phyloP scores from a whole-genome alignment of 2,113 vertebrate species.

The Setophaga coronata region DNA sequence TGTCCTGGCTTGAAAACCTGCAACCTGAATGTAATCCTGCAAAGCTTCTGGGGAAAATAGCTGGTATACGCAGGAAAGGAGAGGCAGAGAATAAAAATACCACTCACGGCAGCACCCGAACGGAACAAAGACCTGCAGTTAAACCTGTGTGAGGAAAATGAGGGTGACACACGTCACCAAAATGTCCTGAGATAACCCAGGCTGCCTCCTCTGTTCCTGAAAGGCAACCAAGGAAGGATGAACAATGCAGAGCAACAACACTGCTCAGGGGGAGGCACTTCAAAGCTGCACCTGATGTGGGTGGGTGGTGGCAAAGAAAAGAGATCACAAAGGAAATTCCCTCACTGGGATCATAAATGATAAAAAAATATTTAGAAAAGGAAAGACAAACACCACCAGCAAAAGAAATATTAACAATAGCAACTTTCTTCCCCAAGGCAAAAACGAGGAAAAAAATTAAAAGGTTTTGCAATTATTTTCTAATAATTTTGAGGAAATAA shows the following conservation, averaged over 20 bases:
- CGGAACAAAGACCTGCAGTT: accelerated
- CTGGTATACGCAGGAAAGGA: accelerated
- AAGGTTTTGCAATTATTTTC: accelerated
- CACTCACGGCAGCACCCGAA: accelerated
- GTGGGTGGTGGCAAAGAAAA: accelerated
- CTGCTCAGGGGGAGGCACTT: accelerated
- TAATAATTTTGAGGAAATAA: conserved; percentile 24
- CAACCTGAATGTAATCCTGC: accelerated
- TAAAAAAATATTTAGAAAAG: accelerated
- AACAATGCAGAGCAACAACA: accelerated
- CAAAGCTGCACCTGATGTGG: accelerated
- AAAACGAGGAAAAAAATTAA: accelerated
- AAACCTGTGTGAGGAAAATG: accelerated
- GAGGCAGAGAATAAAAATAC: not conserved
- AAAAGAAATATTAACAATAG: accelerated
- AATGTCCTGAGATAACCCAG: not conserved
- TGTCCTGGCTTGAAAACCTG: not conserved
- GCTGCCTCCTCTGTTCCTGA: not conserved
- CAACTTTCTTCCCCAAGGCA: accelerated
- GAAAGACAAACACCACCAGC: accelerated
- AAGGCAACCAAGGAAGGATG: accelerated
- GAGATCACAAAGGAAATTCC: accelerated
- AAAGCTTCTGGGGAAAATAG: not conserved
- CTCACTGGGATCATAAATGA: accelerated
- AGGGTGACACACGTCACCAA: accelerated